Evolutionary conservation across 2,888 invertebrate species (phyloP).

Genomic region (Temnothorax rugatulus): DNA sequence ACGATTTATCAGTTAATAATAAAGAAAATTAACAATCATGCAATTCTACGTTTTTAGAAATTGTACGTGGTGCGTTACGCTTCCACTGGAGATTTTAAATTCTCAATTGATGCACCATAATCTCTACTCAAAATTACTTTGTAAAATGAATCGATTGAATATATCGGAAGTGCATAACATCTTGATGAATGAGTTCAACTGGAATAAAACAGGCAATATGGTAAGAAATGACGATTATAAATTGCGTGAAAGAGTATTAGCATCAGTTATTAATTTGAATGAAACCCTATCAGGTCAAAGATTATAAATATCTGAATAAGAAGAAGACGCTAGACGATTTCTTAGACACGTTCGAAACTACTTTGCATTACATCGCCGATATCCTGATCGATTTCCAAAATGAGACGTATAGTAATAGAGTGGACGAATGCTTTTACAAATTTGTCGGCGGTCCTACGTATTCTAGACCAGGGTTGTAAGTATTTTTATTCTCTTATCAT

Average conservation of each 20-base stretch:
- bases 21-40: neutral
- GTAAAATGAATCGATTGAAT: constrained; percentile 86
- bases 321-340: constrained; percentile 73
- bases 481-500: neutral
- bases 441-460: constrained; percentile 75
- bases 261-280: constrained; percentile 11
- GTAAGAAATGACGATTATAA: constrained; percentile 77
- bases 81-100: constrained; percentile 88
- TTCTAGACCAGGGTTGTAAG: constrained; percentile 79
- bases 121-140: constrained; percentile 87
- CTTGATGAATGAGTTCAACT: constrained; percentile 87
- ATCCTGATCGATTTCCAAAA: constrained; percentile 79
- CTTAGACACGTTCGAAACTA: constrained; percentile 70
- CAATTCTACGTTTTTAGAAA: constrained; percentile 79
- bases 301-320: constrained; percentile 74
- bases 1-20: neutral
- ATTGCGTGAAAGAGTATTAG: neutral
- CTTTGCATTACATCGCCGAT: constrained; percentile 78
- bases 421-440: constrained; percentile 74
- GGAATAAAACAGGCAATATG: constrained; percentile 88
- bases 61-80: constrained; percentile 87
- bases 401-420: constrained; percentile 68
- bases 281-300: constrained; percentile 65
- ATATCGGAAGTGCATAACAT: constrained; percentile 85
- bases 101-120: constrained; percentile 88